Evolutionary conservation across 2,888 invertebrate genomes (phyloP).

Genomic region (Plusia festucae): DNA sequence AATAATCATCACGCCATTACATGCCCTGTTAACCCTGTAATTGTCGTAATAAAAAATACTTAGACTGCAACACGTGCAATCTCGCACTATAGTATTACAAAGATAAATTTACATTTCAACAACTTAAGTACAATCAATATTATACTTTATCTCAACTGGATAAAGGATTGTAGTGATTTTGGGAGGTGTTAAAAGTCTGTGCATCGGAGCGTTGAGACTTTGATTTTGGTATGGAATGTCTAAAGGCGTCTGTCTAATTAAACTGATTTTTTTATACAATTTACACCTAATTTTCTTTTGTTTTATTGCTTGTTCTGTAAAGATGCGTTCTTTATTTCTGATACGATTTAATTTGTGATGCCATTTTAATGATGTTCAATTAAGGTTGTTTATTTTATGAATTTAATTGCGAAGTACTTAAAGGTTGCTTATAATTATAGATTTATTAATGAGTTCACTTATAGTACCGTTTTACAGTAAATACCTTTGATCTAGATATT

Average conservation of each 20-base stretch:
- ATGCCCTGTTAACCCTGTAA: constrained; percentile 79
- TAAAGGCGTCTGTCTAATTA: constrained; percentile 74
- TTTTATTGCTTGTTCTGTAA: constrained; percentile 30
- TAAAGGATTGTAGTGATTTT: constrained; percentile 27
- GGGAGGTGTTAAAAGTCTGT: constrained; percentile 26
- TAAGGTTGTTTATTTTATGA: constrained; percentile 13
- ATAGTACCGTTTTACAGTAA: neutral
- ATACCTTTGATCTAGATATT: neutral
- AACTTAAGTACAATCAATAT: constrained; percentile 19
- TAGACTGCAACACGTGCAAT: constrained; percentile 65
- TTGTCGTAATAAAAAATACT: constrained; percentile 74
- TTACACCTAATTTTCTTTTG: constrained; percentile 70
- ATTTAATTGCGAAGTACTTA: constrained; percentile 10
- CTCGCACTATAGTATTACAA: constrained; percentile 55
- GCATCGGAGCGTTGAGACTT: constrained; percentile 67
- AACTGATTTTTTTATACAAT: constrained; percentile 73
- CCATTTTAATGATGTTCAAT: neutral
- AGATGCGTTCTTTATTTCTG: constrained; percentile 14
- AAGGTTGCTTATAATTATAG: constrained; percentile 19
- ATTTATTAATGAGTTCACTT: neutral
- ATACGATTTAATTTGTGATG: neutral
- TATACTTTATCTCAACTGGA: constrained; percentile 18
- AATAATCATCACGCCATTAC: constrained; percentile 74
- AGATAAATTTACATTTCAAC: constrained; percentile 8
- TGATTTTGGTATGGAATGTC: constrained; percentile 72